These are phyloP conservation scores for Speoplatyrhinus poulsoni DNA, from an alignment of 2,113 vertebrate species.

Conservation along the genomic window DNA sequence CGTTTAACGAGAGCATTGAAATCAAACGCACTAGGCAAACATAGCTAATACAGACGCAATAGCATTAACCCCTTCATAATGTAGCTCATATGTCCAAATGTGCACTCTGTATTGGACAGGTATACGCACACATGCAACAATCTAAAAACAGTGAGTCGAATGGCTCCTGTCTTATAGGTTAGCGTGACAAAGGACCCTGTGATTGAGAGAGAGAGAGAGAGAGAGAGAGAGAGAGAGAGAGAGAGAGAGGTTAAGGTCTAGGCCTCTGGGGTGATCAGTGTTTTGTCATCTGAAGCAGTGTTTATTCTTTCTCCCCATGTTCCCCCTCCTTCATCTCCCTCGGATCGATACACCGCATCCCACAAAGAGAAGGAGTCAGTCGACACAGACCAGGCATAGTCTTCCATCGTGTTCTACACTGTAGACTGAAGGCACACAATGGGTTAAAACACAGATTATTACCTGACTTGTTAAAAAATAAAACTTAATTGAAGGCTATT, in stretches of 20 bases:
- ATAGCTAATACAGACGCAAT: no score
- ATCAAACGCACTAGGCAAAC: neutral
- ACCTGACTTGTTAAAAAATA: neutral
- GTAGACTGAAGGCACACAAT: no score
- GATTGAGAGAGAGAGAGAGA: slow-evolving; percentile 38
- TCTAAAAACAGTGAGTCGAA: slow-evolving; percentile 12
- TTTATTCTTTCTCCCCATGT: slow-evolving; percentile 78
- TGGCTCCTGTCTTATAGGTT: slow-evolving; percentile 41
- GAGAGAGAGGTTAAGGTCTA: slow-evolving; percentile 58
- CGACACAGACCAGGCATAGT: slow-evolving; percentile 55
- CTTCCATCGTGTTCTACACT: slow-evolving; percentile 18
- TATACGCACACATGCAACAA: slow-evolving; percentile 15
- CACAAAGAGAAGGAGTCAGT: slow-evolving; percentile 72
- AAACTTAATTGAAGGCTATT: slow-evolving; percentile 4
- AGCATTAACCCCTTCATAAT: no score
- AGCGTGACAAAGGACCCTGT: slow-evolving; percentile 52
- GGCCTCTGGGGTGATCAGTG: slow-evolving; percentile 84
- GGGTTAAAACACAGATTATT: neutral
- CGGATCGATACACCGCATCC: slow-evolving; percentile 83
- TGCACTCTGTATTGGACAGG: neutral
- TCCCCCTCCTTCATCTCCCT: slow-evolving; percentile 67
- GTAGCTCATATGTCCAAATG: no score
- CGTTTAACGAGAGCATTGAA: neutral
- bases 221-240: slow-evolving; percentile 4
- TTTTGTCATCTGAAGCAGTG: slow-evolving; percentile 93